Percentiles rank a stretch among this genome's conserved stretches.
phyloP scores from a whole-genome alignment of 2,888 invertebrate genomes.

The Hylaea fasciaria region DNA sequence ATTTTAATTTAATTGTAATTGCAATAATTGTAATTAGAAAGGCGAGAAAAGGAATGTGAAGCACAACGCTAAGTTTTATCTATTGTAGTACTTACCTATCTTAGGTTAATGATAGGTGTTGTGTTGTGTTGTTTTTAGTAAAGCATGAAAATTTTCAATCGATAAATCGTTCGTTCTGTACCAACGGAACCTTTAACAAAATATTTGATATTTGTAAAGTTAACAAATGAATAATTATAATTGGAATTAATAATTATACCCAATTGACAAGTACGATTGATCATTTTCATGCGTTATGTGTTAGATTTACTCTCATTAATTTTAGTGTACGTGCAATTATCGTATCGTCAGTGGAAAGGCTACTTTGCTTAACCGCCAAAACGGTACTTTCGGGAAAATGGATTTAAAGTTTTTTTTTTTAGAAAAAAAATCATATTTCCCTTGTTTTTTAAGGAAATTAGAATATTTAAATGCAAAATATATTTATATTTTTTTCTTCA shows the following conservation, averaged over 20 bases:
- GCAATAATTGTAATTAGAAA: constrained; percentile 50
- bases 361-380: no score
- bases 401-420: no score
- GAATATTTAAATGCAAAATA: no score
- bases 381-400: no score
- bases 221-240: no score
- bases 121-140: constrained; percentile 77
- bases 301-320: constrained; percentile 74
- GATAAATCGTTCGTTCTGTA: constrained; percentile 55
- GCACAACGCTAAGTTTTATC: constrained; percentile 74
- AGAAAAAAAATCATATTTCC: no score
- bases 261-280: constrained; percentile 45
- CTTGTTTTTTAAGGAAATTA: no score
- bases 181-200: constrained; percentile 28
- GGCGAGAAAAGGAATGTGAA: constrained; percentile 52
- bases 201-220: constrained; percentile 58
- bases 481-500: no score
- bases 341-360: no score
- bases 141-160: constrained; percentile 65
- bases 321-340: constrained; percentile 74
- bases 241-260: constrained; percentile 43
- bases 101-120: constrained; percentile 78
- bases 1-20: constrained; percentile 55
- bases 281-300: constrained; percentile 69
- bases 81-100: constrained; percentile 63